phyloP scores from a whole-genome alignment of 2,797 vertebrate species.

The Acanthiza pusilla region DNA sequence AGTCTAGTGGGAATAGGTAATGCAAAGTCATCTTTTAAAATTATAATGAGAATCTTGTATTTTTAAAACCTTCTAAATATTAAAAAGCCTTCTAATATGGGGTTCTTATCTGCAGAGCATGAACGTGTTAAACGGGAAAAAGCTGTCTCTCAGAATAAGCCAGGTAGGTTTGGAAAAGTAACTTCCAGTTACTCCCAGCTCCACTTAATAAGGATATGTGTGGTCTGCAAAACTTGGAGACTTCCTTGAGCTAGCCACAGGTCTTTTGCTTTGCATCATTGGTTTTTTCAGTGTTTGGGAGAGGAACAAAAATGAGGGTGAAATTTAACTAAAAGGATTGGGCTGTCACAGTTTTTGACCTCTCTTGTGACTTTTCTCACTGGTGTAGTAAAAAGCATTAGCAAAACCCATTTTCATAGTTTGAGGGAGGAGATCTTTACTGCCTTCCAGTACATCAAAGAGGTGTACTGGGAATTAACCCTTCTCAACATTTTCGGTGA shows the following conservation, averaged over 20 bases:
- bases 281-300: neutral
- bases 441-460: neutral
- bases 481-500: neutral
- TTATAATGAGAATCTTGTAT: neutral
- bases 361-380: neutral
- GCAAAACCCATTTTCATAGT: neutral
- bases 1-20: neutral
- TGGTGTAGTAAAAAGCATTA: neutral
- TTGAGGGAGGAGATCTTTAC: neutral
- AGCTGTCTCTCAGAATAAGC: slow-evolving; percentile 32
- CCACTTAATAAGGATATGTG: neutral
- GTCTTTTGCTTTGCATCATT: neutral
- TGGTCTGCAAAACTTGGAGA: neutral
- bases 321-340: neutral
- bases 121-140: slow-evolving; percentile 46
- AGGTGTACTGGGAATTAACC: neutral
- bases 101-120: slow-evolving; percentile 58
- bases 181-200: neutral
- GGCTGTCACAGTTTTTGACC: neutral
- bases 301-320: neutral
- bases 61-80: neutral
- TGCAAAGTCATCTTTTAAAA: neutral
- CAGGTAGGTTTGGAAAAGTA: slow-evolving; percentile 52
- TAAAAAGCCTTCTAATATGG: neutral
- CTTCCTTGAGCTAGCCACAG: neutral